Evolutionary conservation across 2,797 vertebrate genomes (phyloP).

Genomic region (Emydoidea blandingii): DNA sequence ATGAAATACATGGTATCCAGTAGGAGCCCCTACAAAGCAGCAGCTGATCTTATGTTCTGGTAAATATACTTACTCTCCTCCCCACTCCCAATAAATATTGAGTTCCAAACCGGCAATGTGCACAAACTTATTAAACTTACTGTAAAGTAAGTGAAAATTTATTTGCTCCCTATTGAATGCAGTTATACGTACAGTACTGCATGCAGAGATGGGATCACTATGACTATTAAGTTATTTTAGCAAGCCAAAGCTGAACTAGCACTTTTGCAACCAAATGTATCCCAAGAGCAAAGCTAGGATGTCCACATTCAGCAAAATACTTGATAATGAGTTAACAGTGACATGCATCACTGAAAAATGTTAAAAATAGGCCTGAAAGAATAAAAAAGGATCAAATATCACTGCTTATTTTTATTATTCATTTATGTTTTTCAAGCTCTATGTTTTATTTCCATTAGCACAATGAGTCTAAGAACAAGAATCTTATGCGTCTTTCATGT

Average conservation of each 20-base stretch:
- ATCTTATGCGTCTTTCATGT: constrained; percentile 52
- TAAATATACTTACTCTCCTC: constrained; percentile 4
- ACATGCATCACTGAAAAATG: background rate
- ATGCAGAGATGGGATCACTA: background rate
- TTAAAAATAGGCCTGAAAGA: constrained; percentile 43
- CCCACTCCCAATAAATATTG: background rate
- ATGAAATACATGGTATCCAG: background rate
- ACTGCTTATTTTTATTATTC: background rate
- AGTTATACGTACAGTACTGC: background rate
- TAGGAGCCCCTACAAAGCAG: constrained; percentile 16
- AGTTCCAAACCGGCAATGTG: background rate
- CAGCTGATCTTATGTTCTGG: constrained; percentile 20
- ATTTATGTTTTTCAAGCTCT: constrained; percentile 43
- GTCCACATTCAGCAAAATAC: constrained; percentile 32
- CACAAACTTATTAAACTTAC: background rate
- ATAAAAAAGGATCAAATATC: background rate
- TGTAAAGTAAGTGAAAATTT: constrained; percentile 36
- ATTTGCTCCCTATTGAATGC: background rate
- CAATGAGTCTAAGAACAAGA: constrained; percentile 63
- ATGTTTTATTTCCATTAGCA: constrained; percentile 46
- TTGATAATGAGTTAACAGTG: constrained; percentile 21
- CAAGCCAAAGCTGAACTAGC: background rate
- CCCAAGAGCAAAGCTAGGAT: constrained; percentile 2
- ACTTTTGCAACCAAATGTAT: constrained; percentile 20
- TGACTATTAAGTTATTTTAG: background rate